These are phyloP conservation scores for Andricus grossulariae DNA, from an alignment of 1,140 invertebrate genomes.

Conservation along the genomic window DNA sequence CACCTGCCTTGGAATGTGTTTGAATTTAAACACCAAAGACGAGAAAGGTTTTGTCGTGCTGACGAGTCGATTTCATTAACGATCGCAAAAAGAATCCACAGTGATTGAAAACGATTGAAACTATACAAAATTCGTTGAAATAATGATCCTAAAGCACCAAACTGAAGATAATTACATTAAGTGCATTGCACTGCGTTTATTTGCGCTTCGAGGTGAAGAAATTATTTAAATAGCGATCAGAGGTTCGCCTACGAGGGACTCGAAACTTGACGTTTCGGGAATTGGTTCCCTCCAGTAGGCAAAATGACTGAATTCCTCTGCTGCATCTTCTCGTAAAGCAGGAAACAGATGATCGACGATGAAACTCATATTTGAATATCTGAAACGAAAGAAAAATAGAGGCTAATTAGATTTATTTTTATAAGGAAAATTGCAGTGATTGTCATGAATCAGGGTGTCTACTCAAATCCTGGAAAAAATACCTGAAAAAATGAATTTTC, in stretches of 20 bases:
- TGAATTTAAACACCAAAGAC: constrained; percentile 28
- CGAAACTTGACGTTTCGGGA: constrained; percentile 70
- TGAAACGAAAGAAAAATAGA: constrained; percentile 74
- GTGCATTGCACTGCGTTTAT: neutral
- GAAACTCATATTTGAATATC: constrained; percentile 94
- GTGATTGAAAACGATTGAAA: constrained; percentile 13
- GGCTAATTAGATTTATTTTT: constrained; percentile 27
- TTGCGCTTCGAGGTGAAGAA: neutral
- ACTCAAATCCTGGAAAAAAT: no score
- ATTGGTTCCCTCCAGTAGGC: constrained; percentile 95
- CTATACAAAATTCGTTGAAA: constrained; percentile 1
- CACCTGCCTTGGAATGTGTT: constrained; percentile 30
- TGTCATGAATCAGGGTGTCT: neutral
- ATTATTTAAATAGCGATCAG: neutral
- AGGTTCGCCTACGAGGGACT: constrained; percentile 38
- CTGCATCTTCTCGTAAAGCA: constrained; percentile 81
- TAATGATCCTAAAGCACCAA: neutral
- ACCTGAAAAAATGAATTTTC: no score
- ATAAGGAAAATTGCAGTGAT: neutral
- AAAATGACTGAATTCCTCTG: constrained; percentile 91
- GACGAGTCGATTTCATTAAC: neutral
- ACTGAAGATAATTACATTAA: constrained; percentile 17
- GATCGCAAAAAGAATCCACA: neutral
- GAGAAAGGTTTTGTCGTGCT: neutral
- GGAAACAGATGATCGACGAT: constrained; percentile 97